Evolutionary conservation across 2,888 invertebrate species (phyloP).

Genomic region (Leuctra nigra): DNA sequence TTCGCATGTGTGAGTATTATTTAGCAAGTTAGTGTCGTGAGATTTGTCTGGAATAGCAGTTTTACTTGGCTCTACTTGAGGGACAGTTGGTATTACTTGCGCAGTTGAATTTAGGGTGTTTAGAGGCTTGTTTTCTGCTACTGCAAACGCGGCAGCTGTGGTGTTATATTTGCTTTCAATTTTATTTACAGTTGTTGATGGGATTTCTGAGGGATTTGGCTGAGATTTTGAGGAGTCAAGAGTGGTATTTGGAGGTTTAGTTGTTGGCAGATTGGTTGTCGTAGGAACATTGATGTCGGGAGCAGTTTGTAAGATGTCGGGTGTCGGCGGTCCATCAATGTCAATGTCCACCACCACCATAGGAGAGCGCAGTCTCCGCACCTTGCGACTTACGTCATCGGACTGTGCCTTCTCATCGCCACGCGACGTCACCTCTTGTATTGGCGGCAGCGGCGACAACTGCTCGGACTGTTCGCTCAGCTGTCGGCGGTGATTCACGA

Average conservation of each 20-base stretch:
- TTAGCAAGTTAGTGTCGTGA: too few species aligned
- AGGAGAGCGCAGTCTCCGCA: neutral
- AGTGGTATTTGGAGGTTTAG: neutral
- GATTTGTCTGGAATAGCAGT: too few species aligned
- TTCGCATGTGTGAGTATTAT: too few species aligned
- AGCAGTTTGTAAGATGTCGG: neutral
- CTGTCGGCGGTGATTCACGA: conserved; percentile 15
- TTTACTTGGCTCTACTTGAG: too few species aligned
- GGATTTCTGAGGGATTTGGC: neutral
- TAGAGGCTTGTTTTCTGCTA: too few species aligned
- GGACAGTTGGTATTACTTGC: too few species aligned
- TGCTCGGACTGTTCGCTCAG: conserved; percentile 17
- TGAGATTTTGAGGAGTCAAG: neutral
- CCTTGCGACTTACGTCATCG: conserved; percentile 10
- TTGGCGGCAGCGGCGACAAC: conserved; percentile 17
- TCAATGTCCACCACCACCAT: conserved; percentile 12
- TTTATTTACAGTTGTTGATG: too few species aligned
- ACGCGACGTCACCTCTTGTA: conserved; percentile 13
- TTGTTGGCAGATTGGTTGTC: neutral
- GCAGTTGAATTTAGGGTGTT: too few species aligned
- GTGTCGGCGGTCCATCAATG: neutral
- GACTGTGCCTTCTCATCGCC: conserved; percentile 1
- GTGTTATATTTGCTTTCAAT: too few species aligned
- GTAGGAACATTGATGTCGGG: neutral
- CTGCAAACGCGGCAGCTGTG: too few species aligned